Evolutionary conservation across 2,113 vertebrate genomes (phyloP).

Genomic region (Albula glossodonta): DNA sequence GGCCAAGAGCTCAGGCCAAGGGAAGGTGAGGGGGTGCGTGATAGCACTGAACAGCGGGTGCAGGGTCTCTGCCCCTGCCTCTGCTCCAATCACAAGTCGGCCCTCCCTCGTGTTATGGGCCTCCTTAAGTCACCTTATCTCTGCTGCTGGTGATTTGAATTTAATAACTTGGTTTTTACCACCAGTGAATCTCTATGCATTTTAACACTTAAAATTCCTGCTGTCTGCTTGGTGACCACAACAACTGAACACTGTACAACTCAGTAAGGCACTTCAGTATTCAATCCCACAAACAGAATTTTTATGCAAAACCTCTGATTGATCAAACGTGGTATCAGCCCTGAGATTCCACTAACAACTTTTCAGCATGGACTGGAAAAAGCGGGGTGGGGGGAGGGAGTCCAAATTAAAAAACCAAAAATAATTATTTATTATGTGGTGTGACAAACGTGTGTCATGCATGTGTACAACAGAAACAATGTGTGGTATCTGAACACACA

Average conservation of each 20-base stretch:
- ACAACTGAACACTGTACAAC: neutral
- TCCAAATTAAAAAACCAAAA: no score
- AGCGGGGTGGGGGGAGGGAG: no score
- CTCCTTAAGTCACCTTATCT: conserved; percentile 21
- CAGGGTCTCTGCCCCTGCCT: conserved; percentile 57
- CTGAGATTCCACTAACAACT: no score
- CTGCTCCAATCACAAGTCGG: conserved; percentile 62
- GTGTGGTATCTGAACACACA: conserved; percentile 66
- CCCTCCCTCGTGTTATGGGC: conserved; percentile 59
- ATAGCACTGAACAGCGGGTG: conserved; percentile 48
- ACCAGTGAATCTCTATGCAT: conserved; percentile 64
- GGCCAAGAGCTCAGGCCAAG: conserved; percentile 7
- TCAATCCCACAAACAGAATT: conserved; percentile 10
- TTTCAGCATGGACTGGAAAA: no score
- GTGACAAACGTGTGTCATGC: neutral
- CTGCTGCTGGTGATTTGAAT: conserved; percentile 55
- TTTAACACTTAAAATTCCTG: conserved; percentile 63
- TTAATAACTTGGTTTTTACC: conserved; percentile 69
- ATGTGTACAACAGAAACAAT: conserved; percentile 34
- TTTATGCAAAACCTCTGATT: neutral
- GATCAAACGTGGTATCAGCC: no score
- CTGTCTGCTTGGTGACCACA: conserved; percentile 25
- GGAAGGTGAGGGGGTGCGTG: conserved; percentile 21
- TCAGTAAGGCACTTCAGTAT: conserved; percentile 15
- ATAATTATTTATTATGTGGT: neutral